These are phyloP conservation scores for Plebejus melissa DNA, from an alignment of 2,888 invertebrate species.

Conservation along the genomic window DNA sequence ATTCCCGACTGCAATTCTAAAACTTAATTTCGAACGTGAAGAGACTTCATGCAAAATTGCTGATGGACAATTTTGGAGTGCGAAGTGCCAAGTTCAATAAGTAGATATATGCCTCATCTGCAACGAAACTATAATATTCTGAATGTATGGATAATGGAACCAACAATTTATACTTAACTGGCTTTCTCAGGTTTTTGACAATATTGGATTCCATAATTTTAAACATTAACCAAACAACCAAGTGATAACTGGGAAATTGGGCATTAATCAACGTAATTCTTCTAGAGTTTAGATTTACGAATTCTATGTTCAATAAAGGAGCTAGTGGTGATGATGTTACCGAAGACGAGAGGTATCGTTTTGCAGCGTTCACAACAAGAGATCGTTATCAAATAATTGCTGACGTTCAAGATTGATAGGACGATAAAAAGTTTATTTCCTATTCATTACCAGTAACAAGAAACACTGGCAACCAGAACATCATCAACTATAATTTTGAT, in stretches of 20 bases:
- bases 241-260: no score
- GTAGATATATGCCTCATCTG: not conserved
- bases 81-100: not conserved
- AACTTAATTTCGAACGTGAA: conserved; percentile 9
- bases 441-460: not conserved
- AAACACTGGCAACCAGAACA: not conserved
- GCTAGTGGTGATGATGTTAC: not conserved
- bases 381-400: conserved; percentile 10
- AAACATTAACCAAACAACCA: no score
- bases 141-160: not conserved
- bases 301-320: not conserved
- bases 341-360: not conserved
- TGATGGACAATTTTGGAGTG: not conserved
- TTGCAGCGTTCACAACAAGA: conserved; percentile 10
- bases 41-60: not conserved
- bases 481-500: not conserved
- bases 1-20: conserved; percentile 11
- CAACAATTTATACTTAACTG: not conserved
- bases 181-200: not conserved
- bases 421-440: conserved; percentile 5
- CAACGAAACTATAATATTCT: not conserved
- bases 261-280: no score
- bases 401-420: conserved; percentile 7
- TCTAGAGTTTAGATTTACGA: not conserved
- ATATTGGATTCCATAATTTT: no score